These are phyloP conservation scores for Sitta carolinensis DNA, from an alignment of 2,797 vertebrate genomes.

Conservation along the genomic window DNA sequence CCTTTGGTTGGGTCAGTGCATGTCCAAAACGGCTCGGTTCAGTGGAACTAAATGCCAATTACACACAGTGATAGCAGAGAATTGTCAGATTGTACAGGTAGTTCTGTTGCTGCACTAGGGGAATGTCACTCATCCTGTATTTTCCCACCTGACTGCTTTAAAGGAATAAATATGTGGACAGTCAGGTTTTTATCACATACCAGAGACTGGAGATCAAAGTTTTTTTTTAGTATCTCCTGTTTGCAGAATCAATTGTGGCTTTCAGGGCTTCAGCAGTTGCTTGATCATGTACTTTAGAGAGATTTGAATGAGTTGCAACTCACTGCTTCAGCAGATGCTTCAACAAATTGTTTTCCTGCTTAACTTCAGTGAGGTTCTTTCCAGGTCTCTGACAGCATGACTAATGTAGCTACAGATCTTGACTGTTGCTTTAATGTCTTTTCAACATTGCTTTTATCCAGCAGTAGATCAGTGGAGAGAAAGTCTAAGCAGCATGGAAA, in stretches of 20 bases:
- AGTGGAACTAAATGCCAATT: background rate
- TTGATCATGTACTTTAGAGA: background rate
- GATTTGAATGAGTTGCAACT: background rate
- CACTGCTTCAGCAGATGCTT: conserved; percentile 6
- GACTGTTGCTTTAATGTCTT: conserved; percentile 27
- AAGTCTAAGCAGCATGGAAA: background rate
- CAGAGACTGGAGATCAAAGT: background rate
- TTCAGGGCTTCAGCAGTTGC: background rate
- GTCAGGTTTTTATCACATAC: background rate
- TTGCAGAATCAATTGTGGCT: background rate
- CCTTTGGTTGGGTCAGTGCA: background rate
- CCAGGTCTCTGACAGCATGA: conserved; percentile 33
- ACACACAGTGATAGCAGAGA: background rate
- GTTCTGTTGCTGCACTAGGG: background rate
- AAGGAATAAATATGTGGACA: background rate
- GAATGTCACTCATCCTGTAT: background rate
- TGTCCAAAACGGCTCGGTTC: background rate
- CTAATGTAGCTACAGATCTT: conserved; percentile 12
- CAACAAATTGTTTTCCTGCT: conserved; percentile 39
- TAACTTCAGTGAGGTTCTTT: conserved; percentile 7
- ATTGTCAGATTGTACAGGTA: background rate
- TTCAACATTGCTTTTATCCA: background rate
- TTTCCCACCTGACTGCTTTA: background rate
- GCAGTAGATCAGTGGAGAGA: background rate
- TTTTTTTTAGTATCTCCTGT: background rate